Conservation (phyloP, 2,113 vertebrate species). For the Zapornia atra region DNA sequence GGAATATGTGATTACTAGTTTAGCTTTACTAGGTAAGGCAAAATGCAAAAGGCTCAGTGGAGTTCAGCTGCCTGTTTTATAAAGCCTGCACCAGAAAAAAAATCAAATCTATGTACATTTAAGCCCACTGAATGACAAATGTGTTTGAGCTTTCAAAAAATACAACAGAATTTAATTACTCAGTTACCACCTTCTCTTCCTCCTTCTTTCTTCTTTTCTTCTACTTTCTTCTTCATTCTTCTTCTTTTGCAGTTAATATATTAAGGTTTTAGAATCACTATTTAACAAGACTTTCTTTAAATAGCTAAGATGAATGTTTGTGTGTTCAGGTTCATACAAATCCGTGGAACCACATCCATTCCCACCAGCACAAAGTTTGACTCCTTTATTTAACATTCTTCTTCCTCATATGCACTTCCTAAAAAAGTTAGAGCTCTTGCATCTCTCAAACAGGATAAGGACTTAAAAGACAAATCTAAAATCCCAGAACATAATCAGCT, state of each 20-base stretch:
- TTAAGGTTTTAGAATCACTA: not conserved
- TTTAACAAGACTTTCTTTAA: not conserved
- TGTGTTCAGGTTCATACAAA: not conserved
- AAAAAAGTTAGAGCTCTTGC: not conserved
- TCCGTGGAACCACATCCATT: not conserved
- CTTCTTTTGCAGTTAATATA: not conserved
- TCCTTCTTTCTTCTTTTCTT: not conserved
- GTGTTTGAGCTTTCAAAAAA: not conserved
- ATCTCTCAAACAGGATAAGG: not conserved
- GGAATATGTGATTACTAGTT: not conserved
- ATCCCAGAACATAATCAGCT: not conserved
- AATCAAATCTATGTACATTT: no score
- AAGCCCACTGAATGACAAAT: not conserved
- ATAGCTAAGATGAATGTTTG: not conserved
- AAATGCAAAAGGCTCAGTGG: not conserved
- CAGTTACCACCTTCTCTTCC: no score
- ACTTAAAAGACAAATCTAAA: not conserved
- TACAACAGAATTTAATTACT: not conserved
- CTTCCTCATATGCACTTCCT: not conserved
- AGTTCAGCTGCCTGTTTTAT: not conserved
- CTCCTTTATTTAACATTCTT: not conserved
- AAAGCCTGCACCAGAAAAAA: not conserved
- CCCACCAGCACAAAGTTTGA: not conserved
- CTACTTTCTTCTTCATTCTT: not conserved
- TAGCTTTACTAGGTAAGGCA: not conserved